Conservation (phyloP, 1,140 invertebrate genomes). For the Samia ricini region DNA sequence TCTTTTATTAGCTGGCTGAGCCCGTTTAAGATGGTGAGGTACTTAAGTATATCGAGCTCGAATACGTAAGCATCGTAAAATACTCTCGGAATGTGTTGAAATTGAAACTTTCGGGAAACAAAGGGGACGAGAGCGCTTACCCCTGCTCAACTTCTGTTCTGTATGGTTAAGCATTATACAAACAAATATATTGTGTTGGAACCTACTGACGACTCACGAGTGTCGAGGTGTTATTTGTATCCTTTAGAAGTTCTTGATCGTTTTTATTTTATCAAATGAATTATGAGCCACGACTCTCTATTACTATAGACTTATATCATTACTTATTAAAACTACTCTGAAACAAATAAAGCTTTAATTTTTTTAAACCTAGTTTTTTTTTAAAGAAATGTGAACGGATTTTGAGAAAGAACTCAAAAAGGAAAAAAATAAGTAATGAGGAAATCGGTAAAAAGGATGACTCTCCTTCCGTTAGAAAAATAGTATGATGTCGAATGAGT, state of each 20-base stretch:
- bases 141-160: slow-evolving; percentile 8
- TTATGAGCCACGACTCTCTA: not conserved
- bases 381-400: too few relatives aligned
- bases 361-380: too few relatives aligned
- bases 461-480: too few relatives aligned
- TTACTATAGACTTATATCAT: too few relatives aligned
- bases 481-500: too few relatives aligned
- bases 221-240: not conserved
- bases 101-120: slow-evolving; percentile 21
- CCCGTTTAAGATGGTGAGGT: slow-evolving; percentile 25
- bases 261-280: not conserved
- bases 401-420: too few relatives aligned
- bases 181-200: not conserved
- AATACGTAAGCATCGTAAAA: slow-evolving; percentile 25
- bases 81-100: slow-evolving; percentile 21
- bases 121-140: slow-evolving; percentile 9
- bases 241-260: not conserved
- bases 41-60: slow-evolving; percentile 21
- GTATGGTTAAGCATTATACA: not conserved
- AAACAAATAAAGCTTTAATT: too few relatives aligned
- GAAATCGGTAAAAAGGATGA: too few relatives aligned
- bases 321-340: too few relatives aligned
- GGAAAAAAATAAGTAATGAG: too few relatives aligned
- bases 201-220: not conserved
- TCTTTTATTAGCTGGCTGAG: slow-evolving; percentile 30